These are phyloP conservation scores for Apteryx mantelli DNA, from an alignment of 2,113 vertebrate species.

Conservation along the genomic window DNA sequence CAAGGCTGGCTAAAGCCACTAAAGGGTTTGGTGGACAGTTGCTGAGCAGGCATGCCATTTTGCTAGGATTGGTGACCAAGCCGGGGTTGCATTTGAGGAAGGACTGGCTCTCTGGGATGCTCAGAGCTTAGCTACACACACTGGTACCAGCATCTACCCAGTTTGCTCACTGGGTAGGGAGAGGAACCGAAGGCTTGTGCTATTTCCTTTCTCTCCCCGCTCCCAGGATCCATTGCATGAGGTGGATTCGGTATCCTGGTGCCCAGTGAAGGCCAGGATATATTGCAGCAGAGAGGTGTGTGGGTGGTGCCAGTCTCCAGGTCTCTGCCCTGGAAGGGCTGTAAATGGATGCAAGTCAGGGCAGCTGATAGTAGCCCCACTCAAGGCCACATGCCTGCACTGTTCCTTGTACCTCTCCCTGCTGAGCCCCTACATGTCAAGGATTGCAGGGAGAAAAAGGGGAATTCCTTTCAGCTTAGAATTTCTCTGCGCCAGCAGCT, in stretches of 20 bases:
- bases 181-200: background rate
- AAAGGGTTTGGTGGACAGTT: background rate
- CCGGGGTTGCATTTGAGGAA: background rate
- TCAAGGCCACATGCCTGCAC: rapidly evolving
- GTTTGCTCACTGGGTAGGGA: background rate
- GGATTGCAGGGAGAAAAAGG: background rate
- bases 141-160: background rate
- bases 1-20: background rate
- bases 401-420: background rate
- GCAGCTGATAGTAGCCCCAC: background rate
- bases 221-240: background rate
- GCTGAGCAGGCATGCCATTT: background rate
- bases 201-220: background rate
- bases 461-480: background rate
- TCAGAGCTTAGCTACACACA: no score
- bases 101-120: background rate
- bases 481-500: background rate
- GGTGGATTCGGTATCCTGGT: background rate
- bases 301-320: background rate
- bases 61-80: no score
- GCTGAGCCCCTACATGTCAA: rapidly evolving
- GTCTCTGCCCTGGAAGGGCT: background rate
- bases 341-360: rapidly evolving
- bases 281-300: background rate
- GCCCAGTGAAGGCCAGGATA: background rate